phyloP scores from a whole-genome alignment of 2,113 vertebrate species.

The Mesoclemmys tuberculata region DNA sequence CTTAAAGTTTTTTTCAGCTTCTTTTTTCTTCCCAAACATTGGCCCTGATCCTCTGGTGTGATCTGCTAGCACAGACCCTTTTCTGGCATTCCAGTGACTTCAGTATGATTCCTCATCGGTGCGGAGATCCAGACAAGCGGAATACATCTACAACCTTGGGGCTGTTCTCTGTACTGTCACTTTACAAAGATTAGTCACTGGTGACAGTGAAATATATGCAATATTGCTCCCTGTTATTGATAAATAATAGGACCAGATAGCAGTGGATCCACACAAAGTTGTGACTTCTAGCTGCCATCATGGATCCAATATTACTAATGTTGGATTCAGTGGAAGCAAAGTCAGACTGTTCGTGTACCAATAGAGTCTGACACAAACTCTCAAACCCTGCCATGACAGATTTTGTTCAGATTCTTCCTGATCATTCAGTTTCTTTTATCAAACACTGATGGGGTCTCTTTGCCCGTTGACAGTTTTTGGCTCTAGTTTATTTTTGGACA shows the following conservation, averaged over 20 bases:
- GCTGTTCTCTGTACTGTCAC: neutral
- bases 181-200: neutral
- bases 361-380: neutral
- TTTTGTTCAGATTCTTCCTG: fast-evolving
- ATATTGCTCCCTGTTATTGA: neutral
- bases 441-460: neutral
- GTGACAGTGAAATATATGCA: neutral
- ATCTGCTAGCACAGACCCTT: neutral
- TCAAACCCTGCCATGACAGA: neutral
- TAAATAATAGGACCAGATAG: neutral
- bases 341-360: neutral
- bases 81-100: neutral
- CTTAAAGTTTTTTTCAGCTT: neutral
- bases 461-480: neutral
- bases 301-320: neutral
- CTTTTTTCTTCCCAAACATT: neutral
- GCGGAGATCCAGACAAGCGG: neutral
- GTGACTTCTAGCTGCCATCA: neutral
- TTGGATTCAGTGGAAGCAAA: neutral
- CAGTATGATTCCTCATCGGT: neutral
- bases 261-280: fast-evolving
- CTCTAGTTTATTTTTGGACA: neutral
- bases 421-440: neutral
- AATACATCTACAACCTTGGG: neutral
- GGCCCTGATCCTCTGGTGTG: neutral